Evolutionary conservation across 2,888 invertebrate species (phyloP), one percentile per base, ranked within the genome.

Genomic region (Congeria kusceri): DNA sequence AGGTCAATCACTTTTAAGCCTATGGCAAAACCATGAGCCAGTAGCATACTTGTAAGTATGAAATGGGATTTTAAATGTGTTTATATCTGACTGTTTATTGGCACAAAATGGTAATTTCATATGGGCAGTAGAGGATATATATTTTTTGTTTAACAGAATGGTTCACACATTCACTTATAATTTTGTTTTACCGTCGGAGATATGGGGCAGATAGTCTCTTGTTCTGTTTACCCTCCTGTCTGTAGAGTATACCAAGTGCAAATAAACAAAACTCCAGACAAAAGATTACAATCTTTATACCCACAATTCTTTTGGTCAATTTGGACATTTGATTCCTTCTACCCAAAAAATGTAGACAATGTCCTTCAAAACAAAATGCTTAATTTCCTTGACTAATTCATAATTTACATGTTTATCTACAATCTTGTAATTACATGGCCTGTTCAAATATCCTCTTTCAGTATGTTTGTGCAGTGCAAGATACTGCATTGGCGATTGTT

Each of bases 361-460:
- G 71, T 72, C 71, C 71, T 72, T 72, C 64, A 64, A 27, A 63
- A n/a, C 53, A 58, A 27, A 72, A 58, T 57, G 18, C 39, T 58
- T 64, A 58, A 72, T 72, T 72, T 63, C 39, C 15, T 57, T 64
- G 28, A 62, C 63, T 29, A 47, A 57, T 56, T 70, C 39, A 70
- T 56, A 57, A 63, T 64, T 57, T 64, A 72, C 71, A 64, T 58
- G 57, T 44, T 47, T 72, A 72, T 72, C 71, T 72, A 23, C 57
- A 39, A 59, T 65, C 65, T 20, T 47, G 58, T 64, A 65, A 65
- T 65, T 64, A 64, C 71, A 72, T 64, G 64, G 47, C 64, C 27
- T 47, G 29, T 29, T 32, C 28, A 61, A 49, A 70, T 64, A 56
- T n/a, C 64, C 39, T 57, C n/a, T 49, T 72, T 59, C 27, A 39